These are phyloP conservation scores for Gulo gulo DNA, from an alignment of 2,113 vertebrate genomes.

Conservation along the genomic window DNA sequence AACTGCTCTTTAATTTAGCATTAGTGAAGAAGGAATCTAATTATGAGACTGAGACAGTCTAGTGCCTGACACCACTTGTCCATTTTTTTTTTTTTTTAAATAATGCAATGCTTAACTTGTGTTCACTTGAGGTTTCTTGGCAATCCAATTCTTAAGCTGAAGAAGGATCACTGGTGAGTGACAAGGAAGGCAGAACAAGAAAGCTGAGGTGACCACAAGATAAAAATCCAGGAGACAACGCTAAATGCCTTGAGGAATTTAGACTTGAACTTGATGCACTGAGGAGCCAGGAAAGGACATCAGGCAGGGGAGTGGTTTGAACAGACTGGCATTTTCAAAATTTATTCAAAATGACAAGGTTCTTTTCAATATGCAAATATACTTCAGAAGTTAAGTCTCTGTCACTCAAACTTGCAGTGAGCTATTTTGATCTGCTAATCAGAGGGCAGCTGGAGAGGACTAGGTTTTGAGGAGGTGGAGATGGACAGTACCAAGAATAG, in stretches of 20 bases:
- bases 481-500: neutral
- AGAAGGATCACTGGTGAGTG: neutral
- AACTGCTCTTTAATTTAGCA: neutral
- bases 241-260: neutral
- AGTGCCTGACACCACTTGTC: neutral
- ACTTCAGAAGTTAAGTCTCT: neutral
- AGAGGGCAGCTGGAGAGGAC: neutral
- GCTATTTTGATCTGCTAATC: neutral
- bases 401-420: neutral
- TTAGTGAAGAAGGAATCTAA: neutral
- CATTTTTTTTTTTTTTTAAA: neutral
- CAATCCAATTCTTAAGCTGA: neutral
- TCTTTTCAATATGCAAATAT: slow-evolving; percentile 6
- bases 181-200: neutral
- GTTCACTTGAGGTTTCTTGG: neutral
- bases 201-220: neutral
- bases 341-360: neutral
- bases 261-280: neutral
- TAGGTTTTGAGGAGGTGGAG: neutral
- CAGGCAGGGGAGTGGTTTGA: neutral
- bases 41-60: neutral
- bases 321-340: neutral
- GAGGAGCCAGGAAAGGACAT: neutral
- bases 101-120: neutral
- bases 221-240: neutral